phyloP scores from a whole-genome alignment of 1,140 invertebrate genomes.

The Homarus americanus region DNA sequence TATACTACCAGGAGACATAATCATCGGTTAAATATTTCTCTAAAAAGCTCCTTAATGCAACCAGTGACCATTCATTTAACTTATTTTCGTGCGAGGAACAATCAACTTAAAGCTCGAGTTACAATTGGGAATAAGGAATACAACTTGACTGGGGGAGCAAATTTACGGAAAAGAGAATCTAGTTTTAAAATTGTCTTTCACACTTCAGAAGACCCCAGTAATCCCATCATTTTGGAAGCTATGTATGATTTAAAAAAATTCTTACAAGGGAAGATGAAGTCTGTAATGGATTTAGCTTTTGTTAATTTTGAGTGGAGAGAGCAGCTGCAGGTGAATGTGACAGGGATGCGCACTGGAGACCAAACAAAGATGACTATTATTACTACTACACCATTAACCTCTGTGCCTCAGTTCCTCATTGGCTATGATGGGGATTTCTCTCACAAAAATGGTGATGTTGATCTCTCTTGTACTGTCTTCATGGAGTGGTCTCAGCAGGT shows the following conservation, averaged over 20 bases:
- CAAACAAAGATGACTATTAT: conserved; percentile 6
- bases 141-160: conserved; percentile 16
- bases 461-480: conserved; percentile 18
- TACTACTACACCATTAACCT: conserved; percentile 20
- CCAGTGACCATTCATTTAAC: conserved; percentile 1
- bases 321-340: conserved; percentile 30
- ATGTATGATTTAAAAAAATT: conserved; percentile 43
- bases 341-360: conserved; percentile 23
- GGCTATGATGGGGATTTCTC: conserved; percentile 31
- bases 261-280: conserved; percentile 41
- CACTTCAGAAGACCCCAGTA: conserved; percentile 27
- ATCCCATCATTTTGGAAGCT: conserved; percentile 36
- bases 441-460: background rate
- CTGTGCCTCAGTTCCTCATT: conserved; percentile 24
- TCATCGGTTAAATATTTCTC: background rate
- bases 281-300: background rate
- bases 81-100: conserved; percentile 5
- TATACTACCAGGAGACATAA: background rate
- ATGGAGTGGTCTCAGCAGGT: conserved; percentile 38
- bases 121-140: conserved; percentile 22
- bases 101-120: background rate
- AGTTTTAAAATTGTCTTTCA: conserved; percentile 26
- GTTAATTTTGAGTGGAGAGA: conserved; percentile 45
- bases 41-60: background rate
- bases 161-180: background rate